Evolutionary conservation across 2,797 vertebrate species (phyloP).

Genomic region (Rhincodon typus): DNA sequence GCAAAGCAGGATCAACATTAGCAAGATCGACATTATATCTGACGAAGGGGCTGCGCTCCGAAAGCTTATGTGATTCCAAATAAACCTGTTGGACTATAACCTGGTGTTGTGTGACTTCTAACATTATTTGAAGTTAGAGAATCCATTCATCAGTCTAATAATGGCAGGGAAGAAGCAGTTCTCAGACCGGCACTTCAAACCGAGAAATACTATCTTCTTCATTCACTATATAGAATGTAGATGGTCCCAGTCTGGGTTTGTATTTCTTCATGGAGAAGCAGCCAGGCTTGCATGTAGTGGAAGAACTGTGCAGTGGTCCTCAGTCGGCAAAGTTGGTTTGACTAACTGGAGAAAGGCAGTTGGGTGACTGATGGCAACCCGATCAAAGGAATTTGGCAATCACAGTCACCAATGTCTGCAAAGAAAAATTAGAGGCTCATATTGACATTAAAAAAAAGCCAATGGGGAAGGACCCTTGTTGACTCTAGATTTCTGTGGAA

Average conservation of each 20-base stretch:
- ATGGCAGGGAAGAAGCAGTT: too few species aligned
- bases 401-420: not conserved
- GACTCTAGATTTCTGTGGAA: not conserved
- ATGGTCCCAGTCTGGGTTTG: not conserved
- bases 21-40: too few species aligned
- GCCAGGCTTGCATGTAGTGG: not conserved
- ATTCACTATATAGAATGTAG: not conserved
- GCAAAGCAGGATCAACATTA: too few species aligned
- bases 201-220: not conserved
- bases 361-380: not conserved
- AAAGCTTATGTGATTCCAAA: too few species aligned
- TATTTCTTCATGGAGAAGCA: not conserved
- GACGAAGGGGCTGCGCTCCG: too few species aligned
- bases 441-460: not conserved
- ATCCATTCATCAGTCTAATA: too few species aligned
- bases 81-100: too few species aligned
- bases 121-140: too few species aligned
- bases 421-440: not conserved
- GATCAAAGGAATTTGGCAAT: not conserved
- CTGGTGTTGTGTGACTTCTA: too few species aligned
- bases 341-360: not conserved
- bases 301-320: too few species aligned
- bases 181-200: not conserved
- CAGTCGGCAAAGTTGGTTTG: not conserved
- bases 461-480: not conserved